Conservation (phyloP, 2,113 vertebrate species). For the Ochotona curzoniae region DNA sequence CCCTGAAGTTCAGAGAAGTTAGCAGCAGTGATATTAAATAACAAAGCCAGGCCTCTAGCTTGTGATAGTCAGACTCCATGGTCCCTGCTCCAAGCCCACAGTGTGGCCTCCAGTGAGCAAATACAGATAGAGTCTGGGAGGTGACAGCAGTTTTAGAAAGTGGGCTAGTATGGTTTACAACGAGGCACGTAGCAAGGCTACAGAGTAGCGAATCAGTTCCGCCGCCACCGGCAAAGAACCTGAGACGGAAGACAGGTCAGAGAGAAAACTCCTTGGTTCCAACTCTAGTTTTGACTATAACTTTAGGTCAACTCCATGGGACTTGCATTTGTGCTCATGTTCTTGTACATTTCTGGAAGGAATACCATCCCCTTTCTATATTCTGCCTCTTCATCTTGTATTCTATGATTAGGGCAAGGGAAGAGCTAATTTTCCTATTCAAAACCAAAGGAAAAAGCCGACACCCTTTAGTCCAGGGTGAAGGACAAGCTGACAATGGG, state of each 20-base stretch:
- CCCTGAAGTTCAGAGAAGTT: background rate
- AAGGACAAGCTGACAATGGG: conserved; percentile 58
- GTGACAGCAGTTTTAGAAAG: background rate
- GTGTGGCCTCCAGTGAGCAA: background rate
- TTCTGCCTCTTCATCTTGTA: background rate
- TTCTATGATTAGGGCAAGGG: background rate
- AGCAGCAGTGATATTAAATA: background rate
- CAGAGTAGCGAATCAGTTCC: too few species aligned
- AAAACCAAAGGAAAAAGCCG: conserved; percentile 22
- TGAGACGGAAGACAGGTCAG: background rate
- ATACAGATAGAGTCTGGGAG: background rate
- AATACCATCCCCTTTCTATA: background rate
- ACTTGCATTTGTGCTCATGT: conserved; percentile 10
- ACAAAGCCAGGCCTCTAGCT: background rate
- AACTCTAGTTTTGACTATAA: background rate
- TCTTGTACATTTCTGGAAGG: background rate
- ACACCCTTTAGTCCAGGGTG: background rate
- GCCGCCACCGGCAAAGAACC: background rate
- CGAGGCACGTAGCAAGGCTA: background rate
- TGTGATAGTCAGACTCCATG: background rate
- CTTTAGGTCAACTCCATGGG: background rate
- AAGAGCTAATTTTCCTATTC: conserved; percentile 60
- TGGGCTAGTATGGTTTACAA: background rate
- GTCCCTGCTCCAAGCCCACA: too few species aligned
- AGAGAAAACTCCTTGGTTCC: background rate